Evolutionary conservation across 2,888 invertebrate genomes (phyloP).

Genomic region (Meteorus colon): DNA sequence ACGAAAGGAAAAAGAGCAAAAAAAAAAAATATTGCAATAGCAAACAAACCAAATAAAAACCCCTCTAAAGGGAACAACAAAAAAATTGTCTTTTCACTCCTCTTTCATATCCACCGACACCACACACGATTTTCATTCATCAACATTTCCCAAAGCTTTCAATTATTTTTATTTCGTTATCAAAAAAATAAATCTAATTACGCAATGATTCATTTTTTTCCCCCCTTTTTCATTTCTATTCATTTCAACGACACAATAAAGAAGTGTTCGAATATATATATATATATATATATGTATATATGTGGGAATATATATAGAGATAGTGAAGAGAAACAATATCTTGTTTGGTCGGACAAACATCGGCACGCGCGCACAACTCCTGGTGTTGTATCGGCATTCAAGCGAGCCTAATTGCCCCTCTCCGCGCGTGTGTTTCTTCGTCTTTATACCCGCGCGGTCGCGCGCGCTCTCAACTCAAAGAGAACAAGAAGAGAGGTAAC

Average conservation of each 20-base stretch:
- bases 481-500: conserved; percentile 20
- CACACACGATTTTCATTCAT: too few species aligned
- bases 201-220: too few species aligned
- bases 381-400: conserved; percentile 43
- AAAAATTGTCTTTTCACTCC: neutral
- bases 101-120: too few species aligned
- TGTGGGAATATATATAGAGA: conserved; percentile 10
- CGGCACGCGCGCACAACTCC: conserved; percentile 62
- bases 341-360: conserved; percentile 70
- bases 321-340: conserved; percentile 58
- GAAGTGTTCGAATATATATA: neutral
- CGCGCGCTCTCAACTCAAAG: neutral
- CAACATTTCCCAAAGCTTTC: too few species aligned
- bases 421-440: neutral
- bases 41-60: neutral
- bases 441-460: neutral
- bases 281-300: neutral
- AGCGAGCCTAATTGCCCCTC: conserved; percentile 51
- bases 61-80: neutral
- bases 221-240: too few species aligned
- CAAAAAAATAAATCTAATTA: too few species aligned
- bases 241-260: too few species aligned
- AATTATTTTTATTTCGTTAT: too few species aligned
- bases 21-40: neutral
- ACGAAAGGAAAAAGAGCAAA: conserved; percentile 22